Conservation (phyloP, 2,113 vertebrate genomes). For the Geococcyx californianus region DNA sequence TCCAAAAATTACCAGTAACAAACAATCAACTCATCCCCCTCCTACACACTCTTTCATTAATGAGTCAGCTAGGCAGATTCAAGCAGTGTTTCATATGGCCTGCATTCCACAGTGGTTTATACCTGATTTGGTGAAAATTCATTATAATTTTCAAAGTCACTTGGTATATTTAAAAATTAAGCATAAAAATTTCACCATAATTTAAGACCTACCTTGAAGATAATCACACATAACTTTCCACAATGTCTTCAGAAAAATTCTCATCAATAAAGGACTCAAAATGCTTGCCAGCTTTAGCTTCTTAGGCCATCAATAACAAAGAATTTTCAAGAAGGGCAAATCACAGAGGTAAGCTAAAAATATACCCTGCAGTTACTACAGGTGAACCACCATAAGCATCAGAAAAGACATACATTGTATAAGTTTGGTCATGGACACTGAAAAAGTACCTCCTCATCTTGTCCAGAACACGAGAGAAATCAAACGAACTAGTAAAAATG, state of each 20-base stretch:
- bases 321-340: background rate
- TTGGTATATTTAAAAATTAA: background rate
- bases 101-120: background rate
- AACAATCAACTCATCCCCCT: slow-evolving; percentile 9
- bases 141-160: background rate
- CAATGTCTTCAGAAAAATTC: background rate
- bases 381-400: background rate
- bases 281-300: background rate
- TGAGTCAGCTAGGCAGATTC: background rate
- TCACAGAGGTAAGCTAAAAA: background rate
- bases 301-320: background rate
- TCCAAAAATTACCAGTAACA: background rate
- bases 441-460: background rate
- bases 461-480: background rate
- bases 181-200: background rate
- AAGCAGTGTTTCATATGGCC: background rate
- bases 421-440: background rate
- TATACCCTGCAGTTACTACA: background rate
- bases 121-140: background rate
- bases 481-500: background rate
- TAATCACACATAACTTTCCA: background rate
- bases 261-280: background rate
- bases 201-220: background rate
- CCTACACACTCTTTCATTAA: background rate
- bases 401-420: background rate